A percentile compares a stretch with the other conserved stretches of the same genome.
Conservation (phyloP, 2,797 vertebrate genomes). For the Parauchenoglanis ngamensis region DNA sequence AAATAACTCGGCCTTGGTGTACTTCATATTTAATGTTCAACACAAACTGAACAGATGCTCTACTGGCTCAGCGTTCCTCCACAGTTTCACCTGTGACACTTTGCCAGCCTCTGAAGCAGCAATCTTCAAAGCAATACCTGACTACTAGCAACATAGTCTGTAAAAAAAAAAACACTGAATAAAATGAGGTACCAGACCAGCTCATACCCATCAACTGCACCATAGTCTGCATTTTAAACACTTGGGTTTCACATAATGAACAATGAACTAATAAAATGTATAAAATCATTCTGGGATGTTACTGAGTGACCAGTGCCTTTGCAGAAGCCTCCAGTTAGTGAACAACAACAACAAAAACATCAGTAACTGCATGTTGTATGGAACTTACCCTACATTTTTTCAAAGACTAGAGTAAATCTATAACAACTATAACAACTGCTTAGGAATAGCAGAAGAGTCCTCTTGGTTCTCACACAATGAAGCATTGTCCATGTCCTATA, state of each 20-base stretch:
- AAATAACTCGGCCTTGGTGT: constrained; percentile 58
- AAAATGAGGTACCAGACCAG: constrained; percentile 72
- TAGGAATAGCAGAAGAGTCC: constrained; percentile 68
- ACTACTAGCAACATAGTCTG: constrained; percentile 59
- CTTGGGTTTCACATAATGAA: constrained; percentile 65
- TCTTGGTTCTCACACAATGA: constrained; percentile 57
- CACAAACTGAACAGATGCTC: constrained; percentile 55
- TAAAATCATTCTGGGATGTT: constrained; percentile 65
- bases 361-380: constrained; percentile 75
- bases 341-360: constrained; percentile 63
- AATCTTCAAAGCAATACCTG: constrained; percentile 60
- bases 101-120: constrained; percentile 68
- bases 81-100: constrained; percentile 47
- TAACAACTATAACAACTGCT: constrained; percentile 50
- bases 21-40: constrained; percentile 67
- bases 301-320: constrained; percentile 60
- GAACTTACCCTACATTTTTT: constrained; percentile 64
- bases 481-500: constrained; percentile 58
- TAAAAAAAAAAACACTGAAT: constrained; percentile 67
- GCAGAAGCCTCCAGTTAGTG: constrained; percentile 56
- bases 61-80: constrained; percentile 74
- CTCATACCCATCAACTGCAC: constrained; percentile 70
- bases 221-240: constrained; percentile 65
- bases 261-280: constrained; percentile 66
- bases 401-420: constrained; percentile 63